Base-by-base conservation (phyloP, 1,140 invertebrate species). In the Meloidogyne hapla region DNA sequence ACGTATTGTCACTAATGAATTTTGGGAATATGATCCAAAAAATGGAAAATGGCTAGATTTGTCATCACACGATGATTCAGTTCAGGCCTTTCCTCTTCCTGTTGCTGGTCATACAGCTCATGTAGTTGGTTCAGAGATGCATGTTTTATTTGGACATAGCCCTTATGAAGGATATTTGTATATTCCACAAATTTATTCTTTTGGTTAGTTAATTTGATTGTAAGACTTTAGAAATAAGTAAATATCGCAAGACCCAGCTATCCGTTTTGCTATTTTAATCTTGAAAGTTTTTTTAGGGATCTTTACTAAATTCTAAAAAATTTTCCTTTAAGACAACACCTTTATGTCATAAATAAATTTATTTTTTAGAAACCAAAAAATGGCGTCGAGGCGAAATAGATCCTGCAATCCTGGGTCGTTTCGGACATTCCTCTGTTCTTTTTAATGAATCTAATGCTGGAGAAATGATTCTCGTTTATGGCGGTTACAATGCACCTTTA, bases 71-170 rank as follows among this genome's bases (percentile, higher is more conserved):
- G 78, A 81, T 40, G 76, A 75, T 8, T 76, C 71, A 25, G 13
- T 73, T 21, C 63, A 65, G 8, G 75, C 75, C 15, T 48, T 85
- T 28, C 85, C 85, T 21, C 66, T 77, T 15, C 83, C 86, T 13
- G 84, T 85, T 25, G 79, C 83, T 45, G 85, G 85, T 25, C 85
- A 86, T 74, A 81, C 85, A 21, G 86, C 86, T 40, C 86, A 87
- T 69, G 81, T 86, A 12, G 76, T 86, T 65, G 81, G 77, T 9
- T 69, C 85, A 12, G 76, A 86, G 48, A 86, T 86, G 85, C 84
- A 81, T 74, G 74, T 85, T 75, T 75, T 86, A 61, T 87, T 87
- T 72, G 85, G 85, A 12, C 87, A 87, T 75, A 87, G 85, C 66
- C 83, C 83, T 28, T 81, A 74, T 63, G 74, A 81, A 38, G 84